Evolutionary conservation across 2,888 invertebrate species (phyloP).

Genomic region (Loripinus fragilis): DNA sequence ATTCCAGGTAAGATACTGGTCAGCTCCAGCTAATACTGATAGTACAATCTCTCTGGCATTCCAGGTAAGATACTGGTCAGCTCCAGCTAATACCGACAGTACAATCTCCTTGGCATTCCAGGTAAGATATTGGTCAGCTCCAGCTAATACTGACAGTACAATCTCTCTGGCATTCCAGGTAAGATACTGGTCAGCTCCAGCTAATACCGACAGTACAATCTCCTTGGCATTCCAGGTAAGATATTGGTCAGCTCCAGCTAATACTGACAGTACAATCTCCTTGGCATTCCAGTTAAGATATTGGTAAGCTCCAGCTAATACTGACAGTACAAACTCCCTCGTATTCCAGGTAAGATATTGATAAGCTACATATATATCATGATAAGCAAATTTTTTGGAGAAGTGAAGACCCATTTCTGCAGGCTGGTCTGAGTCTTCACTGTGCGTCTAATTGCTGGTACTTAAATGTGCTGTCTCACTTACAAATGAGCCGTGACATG

Average conservation of each 20-base stretch:
- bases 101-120: no score
- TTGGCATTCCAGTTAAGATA: constrained; percentile 86
- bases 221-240: no score
- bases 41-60: constrained; percentile 90
- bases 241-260: constrained; percentile 85
- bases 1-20: constrained; percentile 85
- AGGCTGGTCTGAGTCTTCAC: no score
- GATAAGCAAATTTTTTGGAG: no score
- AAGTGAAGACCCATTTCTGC: no score
- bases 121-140: constrained; percentile 82
- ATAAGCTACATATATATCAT: no score
- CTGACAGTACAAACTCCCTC: constrained; percentile 88
- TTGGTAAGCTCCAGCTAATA: constrained; percentile 85
- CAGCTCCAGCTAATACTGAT: constrained; percentile 87
- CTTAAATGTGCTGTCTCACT: no score
- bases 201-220: no score
- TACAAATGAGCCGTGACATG: no score
- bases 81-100: no score
- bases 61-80: no score
- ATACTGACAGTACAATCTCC: constrained; percentile 88
- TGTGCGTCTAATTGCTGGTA: no score
- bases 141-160: constrained; percentile 88
- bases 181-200: not conserved
- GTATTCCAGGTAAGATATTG: constrained; percentile 88
- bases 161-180: constrained; percentile 88